Base-by-base conservation (phyloP, 2,888 invertebrate genomes). In the Eristalinus aeneus region DNA sequence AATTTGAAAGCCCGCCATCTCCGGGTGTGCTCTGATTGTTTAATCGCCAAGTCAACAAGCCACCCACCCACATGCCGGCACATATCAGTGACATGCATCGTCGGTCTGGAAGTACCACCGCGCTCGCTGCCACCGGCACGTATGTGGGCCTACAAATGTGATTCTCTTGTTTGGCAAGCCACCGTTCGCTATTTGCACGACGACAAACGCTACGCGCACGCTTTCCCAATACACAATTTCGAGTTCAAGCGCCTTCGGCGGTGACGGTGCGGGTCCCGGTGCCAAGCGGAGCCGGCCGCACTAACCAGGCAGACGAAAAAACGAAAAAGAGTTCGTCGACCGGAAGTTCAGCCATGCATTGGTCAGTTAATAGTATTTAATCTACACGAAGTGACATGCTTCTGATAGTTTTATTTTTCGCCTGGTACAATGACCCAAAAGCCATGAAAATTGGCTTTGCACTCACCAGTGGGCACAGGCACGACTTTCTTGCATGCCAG, bases 331-430 rank as follows among this genome's bases (percentile, higher is more conserved):
- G 86, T 86, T 86, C 86, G 82, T 73, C 86, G 86, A 63, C 82
- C 82, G 86, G 86, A 86, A 86, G 82, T 75, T 78, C 86, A 86
- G 77, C 77, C 82, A 81, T 82, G 86, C 86, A 86, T 82, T 78
- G 82, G 86, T 39, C 82, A 74, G 74, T 71, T 86, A 71, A 82
- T 71, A 74, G 71, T 67, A 46, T 78, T 86, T 85, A 75, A 82
- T 71, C 73, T 61, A 53, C 74, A 61, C 65, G 34, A 22, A 81
- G 56, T 75, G 86, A 82, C 82, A 74, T 74, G 82, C 74, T 56
- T 54, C 23, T 32, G 1, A 22, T 77, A 34, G 64, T 60, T 74
- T 69, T 54, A 31, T 16, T 46, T 20, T 12, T 32, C 23, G 65
- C 31, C 32, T 32, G 73, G 82, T 73, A 82, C 74, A 74, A 69